These are phyloP conservation scores for Okamejei kenojei DNA, from an alignment of 2,797 vertebrate species.

Conservation along the genomic window DNA sequence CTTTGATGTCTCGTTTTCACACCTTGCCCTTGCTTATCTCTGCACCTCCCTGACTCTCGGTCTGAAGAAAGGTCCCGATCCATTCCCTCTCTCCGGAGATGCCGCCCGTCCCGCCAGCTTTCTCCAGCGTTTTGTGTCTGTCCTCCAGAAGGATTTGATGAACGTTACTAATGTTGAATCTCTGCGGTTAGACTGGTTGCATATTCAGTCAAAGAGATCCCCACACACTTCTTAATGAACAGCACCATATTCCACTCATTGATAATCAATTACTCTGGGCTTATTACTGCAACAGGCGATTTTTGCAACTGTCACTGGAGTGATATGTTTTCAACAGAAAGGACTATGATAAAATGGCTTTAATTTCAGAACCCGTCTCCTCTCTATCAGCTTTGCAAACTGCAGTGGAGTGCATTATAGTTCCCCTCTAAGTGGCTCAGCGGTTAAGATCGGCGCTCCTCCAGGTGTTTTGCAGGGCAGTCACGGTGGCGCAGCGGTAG, in stretches of 20 bases:
- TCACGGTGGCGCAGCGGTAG: too few relatives aligned
- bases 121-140: too few relatives aligned
- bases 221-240: neutral
- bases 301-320: constrained; percentile 3
- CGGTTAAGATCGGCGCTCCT: too few relatives aligned
- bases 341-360: neutral
- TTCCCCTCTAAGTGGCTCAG: neutral
- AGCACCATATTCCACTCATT: neutral
- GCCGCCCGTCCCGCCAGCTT: too few relatives aligned
- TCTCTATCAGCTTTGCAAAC: neutral
- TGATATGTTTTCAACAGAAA: constrained; percentile 6
- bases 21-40: too few relatives aligned
- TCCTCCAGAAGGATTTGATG: neutral
- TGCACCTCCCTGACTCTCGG: too few relatives aligned
- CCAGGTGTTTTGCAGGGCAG: too few relatives aligned
- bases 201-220: constrained; percentile 18
- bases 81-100: too few relatives aligned
- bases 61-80: too few relatives aligned
- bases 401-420: neutral
- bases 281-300: constrained; percentile 1
- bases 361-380: neutral
- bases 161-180: neutral
- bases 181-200: neutral
- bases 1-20: too few relatives aligned
- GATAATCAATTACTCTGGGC: constrained; percentile 15